A percentile compares a stretch with the other conserved stretches of the same genome.
These are phyloP conservation scores for Panurus biarmicus DNA, from an alignment of 2,113 vertebrate species.

Conservation along the genomic window DNA sequence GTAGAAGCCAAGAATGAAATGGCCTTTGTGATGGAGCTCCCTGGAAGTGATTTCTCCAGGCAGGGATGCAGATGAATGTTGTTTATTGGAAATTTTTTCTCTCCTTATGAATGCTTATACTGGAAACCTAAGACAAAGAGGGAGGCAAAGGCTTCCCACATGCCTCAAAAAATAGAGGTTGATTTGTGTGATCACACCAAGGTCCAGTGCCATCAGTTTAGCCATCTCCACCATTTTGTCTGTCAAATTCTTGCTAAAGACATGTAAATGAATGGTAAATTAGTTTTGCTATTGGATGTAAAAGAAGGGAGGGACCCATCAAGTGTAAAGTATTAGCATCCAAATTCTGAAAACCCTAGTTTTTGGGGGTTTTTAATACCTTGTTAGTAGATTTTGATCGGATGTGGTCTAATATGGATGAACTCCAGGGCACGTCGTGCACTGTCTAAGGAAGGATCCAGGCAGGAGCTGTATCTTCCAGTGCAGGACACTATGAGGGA, in stretches of 20 bases:
- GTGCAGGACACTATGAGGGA: not conserved
- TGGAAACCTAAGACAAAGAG: not conserved
- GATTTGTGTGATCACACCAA: not conserved
- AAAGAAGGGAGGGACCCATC: not conserved
- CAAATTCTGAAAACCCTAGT: not conserved
- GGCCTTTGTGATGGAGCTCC: not conserved
- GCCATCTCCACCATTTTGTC: not conserved
- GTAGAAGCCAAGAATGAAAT: not conserved
- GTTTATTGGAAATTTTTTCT: not conserved
- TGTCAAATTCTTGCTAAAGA: not conserved
- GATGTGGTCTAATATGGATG: not conserved
- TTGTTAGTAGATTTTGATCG: not conserved
- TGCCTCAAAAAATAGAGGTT: not conserved
- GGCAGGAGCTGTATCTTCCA: not conserved
- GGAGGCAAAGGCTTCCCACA: not conserved
- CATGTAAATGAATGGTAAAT: not conserved
- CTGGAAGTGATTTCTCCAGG: not conserved
- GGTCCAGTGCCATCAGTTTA: not conserved
- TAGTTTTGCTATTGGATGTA: not conserved
- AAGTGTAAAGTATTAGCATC: not conserved
- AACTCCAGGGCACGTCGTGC: not conserved
- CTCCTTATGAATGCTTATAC: not conserved
- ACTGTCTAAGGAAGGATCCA: not conserved
- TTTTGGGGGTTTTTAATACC: not conserved
- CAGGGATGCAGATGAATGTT: fast-evolving